Evolutionary conservation across 2,888 invertebrate species (phyloP).

Genomic region (Ochropacha duplaris): DNA sequence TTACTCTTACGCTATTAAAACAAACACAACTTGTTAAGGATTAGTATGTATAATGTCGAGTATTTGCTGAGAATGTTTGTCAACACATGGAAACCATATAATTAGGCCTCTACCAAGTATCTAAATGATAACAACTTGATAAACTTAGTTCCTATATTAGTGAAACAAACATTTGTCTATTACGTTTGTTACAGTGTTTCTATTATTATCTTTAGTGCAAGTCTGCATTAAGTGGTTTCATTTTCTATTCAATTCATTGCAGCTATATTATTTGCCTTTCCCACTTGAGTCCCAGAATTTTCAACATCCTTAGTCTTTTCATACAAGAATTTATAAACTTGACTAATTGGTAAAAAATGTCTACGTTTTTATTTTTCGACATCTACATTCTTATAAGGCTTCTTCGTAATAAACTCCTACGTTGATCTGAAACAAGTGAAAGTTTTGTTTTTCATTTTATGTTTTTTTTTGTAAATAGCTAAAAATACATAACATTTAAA

Average conservation of each 20-base stretch:
- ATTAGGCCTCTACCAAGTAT: conserved; percentile 9
- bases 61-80: conserved; percentile 6
- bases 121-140: conserved; percentile 5
- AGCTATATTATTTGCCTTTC: conserved; percentile 27
- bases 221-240: background rate
- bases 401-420: conserved; percentile 82
- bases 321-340: conserved; percentile 64
- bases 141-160: conserved; percentile 1
- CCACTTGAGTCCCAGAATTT: conserved; percentile 76
- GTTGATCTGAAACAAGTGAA: conserved; percentile 73
- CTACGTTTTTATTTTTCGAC: conserved; percentile 64
- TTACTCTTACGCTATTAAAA: conserved; percentile 25
- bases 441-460: background rate
- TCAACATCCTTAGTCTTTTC: conserved; percentile 65
- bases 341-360: conserved; percentile 76
- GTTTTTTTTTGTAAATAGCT: background rate
- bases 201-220: background rate
- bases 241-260: conserved; percentile 1
- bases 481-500: no score
- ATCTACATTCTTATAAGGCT: conserved; percentile 81
- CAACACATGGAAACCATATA: conserved; percentile 5
- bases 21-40: conserved; percentile 9
- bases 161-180: background rate
- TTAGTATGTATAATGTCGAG: conserved; percentile 27
- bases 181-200: background rate